These are phyloP conservation scores for Phalacrocorax brasilianus DNA, from an alignment of 2,113 vertebrate species.

Conservation along the genomic window DNA sequence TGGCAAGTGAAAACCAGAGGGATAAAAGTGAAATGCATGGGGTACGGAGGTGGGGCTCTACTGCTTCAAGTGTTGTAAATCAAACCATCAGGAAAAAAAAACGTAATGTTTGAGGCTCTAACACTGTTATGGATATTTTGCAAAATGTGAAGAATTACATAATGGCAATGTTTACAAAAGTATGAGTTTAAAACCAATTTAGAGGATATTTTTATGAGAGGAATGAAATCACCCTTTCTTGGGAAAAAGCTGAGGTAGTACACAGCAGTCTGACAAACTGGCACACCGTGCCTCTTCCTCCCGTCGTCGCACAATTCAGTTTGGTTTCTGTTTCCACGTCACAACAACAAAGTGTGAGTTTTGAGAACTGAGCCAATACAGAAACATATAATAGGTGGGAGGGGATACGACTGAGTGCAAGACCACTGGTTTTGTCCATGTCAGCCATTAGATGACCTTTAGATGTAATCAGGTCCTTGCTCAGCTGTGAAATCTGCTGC, in stretches of 20 bases:
- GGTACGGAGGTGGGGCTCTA: background rate
- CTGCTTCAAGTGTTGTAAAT: background rate
- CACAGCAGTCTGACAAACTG: background rate
- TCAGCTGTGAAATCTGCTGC: background rate
- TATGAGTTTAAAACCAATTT: background rate
- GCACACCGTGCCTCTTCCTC: background rate
- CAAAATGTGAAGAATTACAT: background rate
- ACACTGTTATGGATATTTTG: background rate
- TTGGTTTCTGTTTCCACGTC: background rate
- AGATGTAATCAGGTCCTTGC: background rate
- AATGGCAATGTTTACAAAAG: background rate
- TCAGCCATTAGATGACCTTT: fast-evolving
- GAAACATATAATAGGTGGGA: background rate
- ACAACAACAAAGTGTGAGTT: background rate
- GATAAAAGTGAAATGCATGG: background rate
- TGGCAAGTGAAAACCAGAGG: background rate
- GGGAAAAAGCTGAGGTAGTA: background rate
- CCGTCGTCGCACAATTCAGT: fast-evolving
- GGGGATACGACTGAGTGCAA: background rate
- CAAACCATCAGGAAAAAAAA: background rate
- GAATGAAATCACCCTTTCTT: background rate
- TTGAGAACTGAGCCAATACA: background rate
- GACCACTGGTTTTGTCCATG: background rate
- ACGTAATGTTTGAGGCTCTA: fast-evolving
- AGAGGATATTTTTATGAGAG: background rate